Evolutionary conservation across 1,140 invertebrate genomes (phyloP).

Genomic region (Periplaneta americana): DNA sequence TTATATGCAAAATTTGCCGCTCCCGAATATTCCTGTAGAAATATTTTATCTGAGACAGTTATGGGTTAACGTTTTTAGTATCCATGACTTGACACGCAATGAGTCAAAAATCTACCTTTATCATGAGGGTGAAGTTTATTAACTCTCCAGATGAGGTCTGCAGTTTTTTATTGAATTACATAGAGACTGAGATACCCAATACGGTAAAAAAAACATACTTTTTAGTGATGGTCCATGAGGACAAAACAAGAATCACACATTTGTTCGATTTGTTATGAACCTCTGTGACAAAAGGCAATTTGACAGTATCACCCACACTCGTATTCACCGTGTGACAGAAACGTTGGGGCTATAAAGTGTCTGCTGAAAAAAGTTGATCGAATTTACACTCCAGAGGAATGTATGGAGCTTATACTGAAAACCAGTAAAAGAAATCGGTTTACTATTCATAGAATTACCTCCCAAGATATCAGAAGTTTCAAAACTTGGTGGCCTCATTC

Average conservation of each 20-base stretch:
- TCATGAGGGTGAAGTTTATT: neutral
- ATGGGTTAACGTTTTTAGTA: neutral
- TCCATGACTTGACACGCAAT: neutral
- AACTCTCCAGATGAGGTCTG: neutral
- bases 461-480: too few relatives aligned
- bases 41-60: too few relatives aligned
- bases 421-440: too few relatives aligned
- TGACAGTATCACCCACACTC: neutral
- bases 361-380: too few relatives aligned
- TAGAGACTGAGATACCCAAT: neutral
- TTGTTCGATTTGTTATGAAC: constrained; percentile 3
- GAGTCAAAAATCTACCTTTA: neutral
- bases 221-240: neutral
- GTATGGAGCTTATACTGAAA: too few relatives aligned
- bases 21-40: too few relatives aligned
- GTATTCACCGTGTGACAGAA: neutral
- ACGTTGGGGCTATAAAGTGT: neutral
- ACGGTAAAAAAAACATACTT: neutral
- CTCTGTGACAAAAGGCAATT: neutral
- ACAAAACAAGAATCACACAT: too few relatives aligned
- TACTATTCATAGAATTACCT: too few relatives aligned
- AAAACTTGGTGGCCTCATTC: too few relatives aligned
- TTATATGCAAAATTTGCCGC: too few relatives aligned
- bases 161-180: neutral
- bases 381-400: too few relatives aligned